Base-by-base conservation (phyloP, 2,797 vertebrate species). In the Arremon aurantiirostris region DNA sequence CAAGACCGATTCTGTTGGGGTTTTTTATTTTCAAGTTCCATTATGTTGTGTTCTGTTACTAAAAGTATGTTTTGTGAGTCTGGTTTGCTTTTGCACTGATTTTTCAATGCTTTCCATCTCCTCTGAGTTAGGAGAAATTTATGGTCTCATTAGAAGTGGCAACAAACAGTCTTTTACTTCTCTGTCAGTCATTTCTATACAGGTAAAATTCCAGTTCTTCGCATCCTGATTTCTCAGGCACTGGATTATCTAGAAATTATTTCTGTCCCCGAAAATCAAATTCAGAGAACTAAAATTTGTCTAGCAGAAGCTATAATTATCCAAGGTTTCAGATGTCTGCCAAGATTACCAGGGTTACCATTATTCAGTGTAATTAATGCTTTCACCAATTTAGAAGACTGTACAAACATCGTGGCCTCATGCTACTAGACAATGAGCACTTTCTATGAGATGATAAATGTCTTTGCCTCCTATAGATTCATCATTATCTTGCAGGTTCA, bases 321-420 rank as follows among this genome's bases (percentile, higher is more conserved):
- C 76, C 82, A 94, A 93, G 82, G 94, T 96, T 95, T 95, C 89
- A 93, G 63, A 96, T 93, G 92, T 92, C 92, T 96, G 92, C 92
- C 94, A 96, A 91, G 86, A 93, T 92, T 92, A 94, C 61, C 80
- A 89, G 79, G 72, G 72, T 93, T 96, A 89, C 89, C 66, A 93
- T 94, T 96, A 93, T 96, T 91, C 91, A 86, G 85, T 46, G 91
- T 95, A 97, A 96, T 94, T 95, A 96, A 91, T 92, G 87, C 76
- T 93, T 96, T 91, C 94, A 91, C 80, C 92, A 91, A 86, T 93
- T 95, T 95, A 88, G 89, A 95, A 91, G 66, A 90, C 89, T 88
- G 88, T 93, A 93, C 69, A 95, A 94, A 93, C 79, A 88, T 83
- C 8, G 1, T 63, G 79, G 84, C 82, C 63, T 95, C 70, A 69